Conservation (phyloP, 2,113 vertebrate genomes). For the Ursus arctos region DNA sequence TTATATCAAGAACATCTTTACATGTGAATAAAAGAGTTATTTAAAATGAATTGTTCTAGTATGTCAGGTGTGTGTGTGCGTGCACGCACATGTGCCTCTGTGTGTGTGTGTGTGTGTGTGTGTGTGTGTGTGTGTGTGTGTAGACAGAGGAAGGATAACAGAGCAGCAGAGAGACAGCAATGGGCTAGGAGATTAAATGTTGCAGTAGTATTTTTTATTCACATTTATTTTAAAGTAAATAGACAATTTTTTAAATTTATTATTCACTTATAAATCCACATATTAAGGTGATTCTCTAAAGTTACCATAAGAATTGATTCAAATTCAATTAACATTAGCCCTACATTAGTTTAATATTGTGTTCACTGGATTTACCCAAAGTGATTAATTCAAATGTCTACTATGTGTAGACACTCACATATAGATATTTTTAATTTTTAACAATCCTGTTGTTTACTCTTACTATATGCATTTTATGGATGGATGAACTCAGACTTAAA, state of each 20-base stretch:
- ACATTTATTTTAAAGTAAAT: neutral
- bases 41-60: neutral
- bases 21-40: neutral
- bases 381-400: neutral
- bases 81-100: neutral
- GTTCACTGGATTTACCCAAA: neutral
- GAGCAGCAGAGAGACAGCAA: neutral
- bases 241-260: neutral
- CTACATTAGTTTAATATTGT: neutral
- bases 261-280: neutral
- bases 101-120: too few species aligned
- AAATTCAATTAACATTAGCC: neutral
- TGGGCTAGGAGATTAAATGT: neutral
- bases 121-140: too few species aligned
- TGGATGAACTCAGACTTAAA: neutral
- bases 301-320: neutral
- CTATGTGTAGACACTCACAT: neutral
- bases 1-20: conserved; percentile 17
- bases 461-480: neutral
- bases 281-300: neutral
- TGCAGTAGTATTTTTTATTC: neutral
- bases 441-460: neutral
- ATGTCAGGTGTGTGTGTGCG: neutral
- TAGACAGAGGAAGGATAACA: neutral
- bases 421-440: neutral